These are phyloP conservation scores for Protonemura montana DNA, from an alignment of 2,888 invertebrate genomes.

Conservation along the genomic window DNA sequence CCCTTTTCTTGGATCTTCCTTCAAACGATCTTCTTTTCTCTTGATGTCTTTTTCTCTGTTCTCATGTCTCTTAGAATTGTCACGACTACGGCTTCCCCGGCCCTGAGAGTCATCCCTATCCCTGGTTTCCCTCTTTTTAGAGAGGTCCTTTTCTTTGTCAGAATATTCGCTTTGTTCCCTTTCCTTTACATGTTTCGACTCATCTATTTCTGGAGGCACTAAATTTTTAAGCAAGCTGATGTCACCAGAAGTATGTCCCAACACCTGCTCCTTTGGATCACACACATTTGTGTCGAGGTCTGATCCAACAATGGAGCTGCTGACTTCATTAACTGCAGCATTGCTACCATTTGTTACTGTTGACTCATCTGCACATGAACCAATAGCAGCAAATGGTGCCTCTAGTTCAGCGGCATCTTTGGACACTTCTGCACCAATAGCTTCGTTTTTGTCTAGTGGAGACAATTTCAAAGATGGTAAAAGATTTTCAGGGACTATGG, in stretches of 20 bases:
- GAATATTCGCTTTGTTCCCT: background rate
- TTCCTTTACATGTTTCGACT: constrained; percentile 14
- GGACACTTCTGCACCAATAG: background rate
- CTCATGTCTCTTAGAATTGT: constrained; percentile 38
- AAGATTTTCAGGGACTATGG: background rate
- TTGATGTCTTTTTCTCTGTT: constrained; percentile 32
- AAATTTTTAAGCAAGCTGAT: background rate
- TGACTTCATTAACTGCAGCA: background rate
- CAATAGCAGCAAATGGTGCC: background rate
- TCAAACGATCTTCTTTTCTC: constrained; percentile 28
- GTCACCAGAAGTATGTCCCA: constrained; percentile 8
- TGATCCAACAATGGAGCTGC: background rate
- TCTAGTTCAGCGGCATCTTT: background rate
- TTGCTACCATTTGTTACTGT: background rate
- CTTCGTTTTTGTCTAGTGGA: background rate
- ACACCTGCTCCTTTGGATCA: background rate
- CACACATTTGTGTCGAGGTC: background rate
- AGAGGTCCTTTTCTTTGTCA: constrained; percentile 20
- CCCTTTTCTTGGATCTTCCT: background rate
- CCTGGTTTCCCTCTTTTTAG: background rate
- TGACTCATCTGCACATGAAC: background rate
- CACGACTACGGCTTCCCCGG: constrained; percentile 9
- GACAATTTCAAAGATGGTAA: background rate
- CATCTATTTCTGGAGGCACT: background rate
- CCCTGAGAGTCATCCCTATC: constrained; percentile 33